Conservation (phyloP, 2,888 invertebrate genomes). For the Apotomis betuletana region DNA sequence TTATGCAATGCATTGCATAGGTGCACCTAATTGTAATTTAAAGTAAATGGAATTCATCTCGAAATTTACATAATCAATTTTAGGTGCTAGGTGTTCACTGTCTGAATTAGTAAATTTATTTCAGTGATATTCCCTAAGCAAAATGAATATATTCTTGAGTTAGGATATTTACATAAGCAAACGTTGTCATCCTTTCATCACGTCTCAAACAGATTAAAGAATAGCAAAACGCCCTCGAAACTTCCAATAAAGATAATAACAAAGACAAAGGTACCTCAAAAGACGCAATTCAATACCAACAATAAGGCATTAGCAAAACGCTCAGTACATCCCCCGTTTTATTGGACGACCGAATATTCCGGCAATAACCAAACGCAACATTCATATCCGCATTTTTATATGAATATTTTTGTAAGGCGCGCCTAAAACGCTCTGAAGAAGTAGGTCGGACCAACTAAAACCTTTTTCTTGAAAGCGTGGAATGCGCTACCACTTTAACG, state of each 20-base stretch:
- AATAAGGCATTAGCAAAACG: slow-evolving; percentile 44
- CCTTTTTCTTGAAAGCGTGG: slow-evolving; percentile 61
- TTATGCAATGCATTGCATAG: too few relatives aligned
- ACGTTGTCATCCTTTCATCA: neutral
- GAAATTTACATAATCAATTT: too few relatives aligned
- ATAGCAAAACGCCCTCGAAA: slow-evolving; percentile 5
- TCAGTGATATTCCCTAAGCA: too few relatives aligned
- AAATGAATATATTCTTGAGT: neutral
- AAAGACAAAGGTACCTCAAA: slow-evolving; percentile 13
- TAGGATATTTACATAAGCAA: neutral
- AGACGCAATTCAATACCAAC: slow-evolving; percentile 26
- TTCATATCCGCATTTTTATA: slow-evolving; percentile 59
- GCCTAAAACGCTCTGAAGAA: slow-evolving; percentile 65
- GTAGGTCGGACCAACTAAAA: slow-evolving; percentile 66
- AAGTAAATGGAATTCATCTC: too few relatives aligned
- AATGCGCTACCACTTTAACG: slow-evolving; percentile 50
- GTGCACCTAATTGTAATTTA: too few relatives aligned
- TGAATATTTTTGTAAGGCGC: slow-evolving; percentile 63
- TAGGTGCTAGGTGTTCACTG: too few relatives aligned
- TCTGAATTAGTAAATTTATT: too few relatives aligned
- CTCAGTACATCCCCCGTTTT: slow-evolving; percentile 38
- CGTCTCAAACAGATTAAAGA: slow-evolving; percentile 2
- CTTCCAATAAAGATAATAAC: slow-evolving; percentile 9
- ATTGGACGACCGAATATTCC: slow-evolving; percentile 50
- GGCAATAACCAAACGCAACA: slow-evolving; percentile 60